Evolutionary conservation across 1,140 invertebrate species (phyloP), one percentile per base, ranked within the genome.

Genomic region (Caerostris darwini): DNA sequence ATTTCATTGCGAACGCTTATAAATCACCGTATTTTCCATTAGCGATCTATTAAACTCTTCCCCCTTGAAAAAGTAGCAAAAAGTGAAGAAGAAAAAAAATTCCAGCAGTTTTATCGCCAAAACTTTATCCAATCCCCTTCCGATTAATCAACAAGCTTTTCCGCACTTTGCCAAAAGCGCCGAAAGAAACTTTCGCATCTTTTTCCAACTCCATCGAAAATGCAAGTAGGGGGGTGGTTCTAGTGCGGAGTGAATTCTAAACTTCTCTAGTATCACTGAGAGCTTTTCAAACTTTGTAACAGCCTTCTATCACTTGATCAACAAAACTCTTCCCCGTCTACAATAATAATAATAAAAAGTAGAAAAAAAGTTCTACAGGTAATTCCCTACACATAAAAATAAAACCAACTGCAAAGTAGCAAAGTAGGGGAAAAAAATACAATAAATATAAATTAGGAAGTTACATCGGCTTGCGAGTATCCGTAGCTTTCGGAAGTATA

Each of bases 281-380:
- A 77, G 71, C 71, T 77, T 77, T 77, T 77, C 34, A 77, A 77
- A 77, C 71, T 77, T 77, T 77, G 71, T 77, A 77, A 77, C 71
- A 77, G 34, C 71, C 71, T 50, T 34, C 71, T 77, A 77, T 77
- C 71, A 77, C 71, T 77, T 77, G 71, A 77, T 77, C 71, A 77
- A 34, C 50, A 77, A 77, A 77, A 50, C 71, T 77, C 71, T 77
- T 12, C 71, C 7, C 3, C 19, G 0, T 34, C 34, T 34, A 34
- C 34, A 34, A 34, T 2, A 34, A 34, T 34, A 34, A 34, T 7
- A 77, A 34, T 2, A 12, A 77, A 77, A 77, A 77, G 8, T 2
- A 71, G 34, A 19, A 50, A 50, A 12, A 77, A 53, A 77, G 53
- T 10, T 77, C 71, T 50, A 50, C 71, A 77, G 71, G 71, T 77